Evolutionary conservation across 2,113 vertebrate genomes (phyloP), one percentile per base, ranked within the genome.

Genomic region (Microcebus jonahi): DNA sequence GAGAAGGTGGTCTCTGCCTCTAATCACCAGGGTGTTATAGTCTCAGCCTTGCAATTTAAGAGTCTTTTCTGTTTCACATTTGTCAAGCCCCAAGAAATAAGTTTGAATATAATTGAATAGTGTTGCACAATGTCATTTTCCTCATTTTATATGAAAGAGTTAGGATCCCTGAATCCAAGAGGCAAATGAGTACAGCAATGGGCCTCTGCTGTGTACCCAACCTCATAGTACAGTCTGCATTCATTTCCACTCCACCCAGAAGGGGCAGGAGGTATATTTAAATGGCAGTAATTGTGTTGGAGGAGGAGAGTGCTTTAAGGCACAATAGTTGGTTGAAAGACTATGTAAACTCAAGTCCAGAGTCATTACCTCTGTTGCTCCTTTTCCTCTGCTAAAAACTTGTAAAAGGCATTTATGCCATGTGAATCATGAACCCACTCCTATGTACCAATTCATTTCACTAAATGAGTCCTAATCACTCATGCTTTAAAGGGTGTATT

Each of bases 351-450:
- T 31, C 27, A 94, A 82, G 86, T 77, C n/a, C 45, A 89, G 39
- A 91, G 77, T 88, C 90, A 93, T 80, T 94, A 96, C 50, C 67
- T 93, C 91, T 73, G n/a, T 76, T 55, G 76, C n/a, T 91, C 67
- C 48, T 55, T 81, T 80, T 88, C 76, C 84, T 87, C 79, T 83
- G 34, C 85, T 89, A 67, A 85, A 95, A 92, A 94, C 92, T 86
- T 88, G 3, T 70, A 93, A 96, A 95, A 96, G 79, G 61, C 75
- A 86, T 81, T 90, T 75, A 88, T 21, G 77, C 45, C 55, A 23
- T 68, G 83, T 97, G 55, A 97, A 96, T 94, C 95, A 91, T 55
- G 94, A 96, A 65, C 83, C 88, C 84, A 75, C 67, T 82, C 70
- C 68, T 91, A 68, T 45, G 73, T 36, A 93, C 91, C 88, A 95